These are phyloP conservation scores for Ceratina japonica DNA, from an alignment of 1,140 invertebrate species.

Conservation along the genomic window DNA sequence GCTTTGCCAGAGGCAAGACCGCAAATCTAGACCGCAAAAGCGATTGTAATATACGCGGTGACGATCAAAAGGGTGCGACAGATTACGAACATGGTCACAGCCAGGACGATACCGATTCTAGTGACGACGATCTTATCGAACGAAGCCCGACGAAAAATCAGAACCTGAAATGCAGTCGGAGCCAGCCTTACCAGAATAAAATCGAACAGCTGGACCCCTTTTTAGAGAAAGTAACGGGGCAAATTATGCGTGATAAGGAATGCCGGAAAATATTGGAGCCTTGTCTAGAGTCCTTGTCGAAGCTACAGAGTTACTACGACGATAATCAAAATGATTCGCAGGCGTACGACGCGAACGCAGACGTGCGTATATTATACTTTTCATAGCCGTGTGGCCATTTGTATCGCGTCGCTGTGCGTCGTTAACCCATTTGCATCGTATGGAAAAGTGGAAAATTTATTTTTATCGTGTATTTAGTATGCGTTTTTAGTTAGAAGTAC, in stretches of 20 bases:
- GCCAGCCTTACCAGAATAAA: not conserved
- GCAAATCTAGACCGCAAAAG: too few relatives aligned
- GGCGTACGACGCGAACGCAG: too few relatives aligned
- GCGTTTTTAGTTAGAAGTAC: too few relatives aligned
- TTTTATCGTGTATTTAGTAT: too few relatives aligned
- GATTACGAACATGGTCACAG: not conserved
- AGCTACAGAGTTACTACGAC: too few relatives aligned
- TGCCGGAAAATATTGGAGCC: conserved; percentile 61
- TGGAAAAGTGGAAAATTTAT: too few relatives aligned
- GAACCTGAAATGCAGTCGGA: not conserved
- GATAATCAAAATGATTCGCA: not conserved
- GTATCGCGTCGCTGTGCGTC: too few relatives aligned
- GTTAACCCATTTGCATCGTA: too few relatives aligned
- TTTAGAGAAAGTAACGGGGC: conserved; percentile 55
- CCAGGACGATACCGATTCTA: not conserved
- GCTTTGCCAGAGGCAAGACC: conserved; percentile 6
- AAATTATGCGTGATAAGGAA: conserved; percentile 61
- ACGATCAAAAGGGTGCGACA: not conserved
- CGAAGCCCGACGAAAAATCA: conserved; percentile 24
- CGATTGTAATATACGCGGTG: too few relatives aligned
- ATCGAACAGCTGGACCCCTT: not conserved
- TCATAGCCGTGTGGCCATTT: too few relatives aligned
- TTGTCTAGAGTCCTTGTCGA: too few relatives aligned
- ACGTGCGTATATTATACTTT: not conserved
- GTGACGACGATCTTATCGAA: not conserved